Conservation (phyloP, 2,888 invertebrate species). For the Ectemnius lituratus region DNA sequence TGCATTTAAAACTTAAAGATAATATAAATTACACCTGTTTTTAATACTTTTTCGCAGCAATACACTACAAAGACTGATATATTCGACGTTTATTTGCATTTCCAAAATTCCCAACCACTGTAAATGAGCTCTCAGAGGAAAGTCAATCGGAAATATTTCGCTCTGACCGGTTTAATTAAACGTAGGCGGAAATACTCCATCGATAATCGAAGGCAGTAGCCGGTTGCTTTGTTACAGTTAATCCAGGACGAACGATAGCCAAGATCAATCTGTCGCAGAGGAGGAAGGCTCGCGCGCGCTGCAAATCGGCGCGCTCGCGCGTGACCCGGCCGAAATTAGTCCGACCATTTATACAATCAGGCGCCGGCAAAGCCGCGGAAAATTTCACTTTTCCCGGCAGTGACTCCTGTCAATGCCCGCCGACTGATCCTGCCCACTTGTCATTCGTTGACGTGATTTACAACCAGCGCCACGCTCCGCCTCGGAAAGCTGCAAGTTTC, state of each 20-base stretch:
- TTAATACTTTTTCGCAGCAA: too few relatives aligned
- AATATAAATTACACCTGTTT: too few relatives aligned
- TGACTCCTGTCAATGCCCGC: slow-evolving; percentile 25
- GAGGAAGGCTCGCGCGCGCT: slow-evolving; percentile 1
- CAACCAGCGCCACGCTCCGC: slow-evolving; percentile 12
- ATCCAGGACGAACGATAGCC: not conserved
- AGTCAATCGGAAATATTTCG: too few relatives aligned
- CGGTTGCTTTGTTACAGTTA: not conserved
- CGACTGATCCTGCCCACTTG: slow-evolving; percentile 21
- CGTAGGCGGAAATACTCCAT: too few relatives aligned
- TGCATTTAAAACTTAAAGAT: too few relatives aligned
- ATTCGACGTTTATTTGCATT: too few relatives aligned
- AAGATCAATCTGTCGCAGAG: not conserved
- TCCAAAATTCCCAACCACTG: too few relatives aligned
- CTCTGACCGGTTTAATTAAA: too few relatives aligned
- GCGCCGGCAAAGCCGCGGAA: not conserved
- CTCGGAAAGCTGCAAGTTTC: slow-evolving; percentile 26
- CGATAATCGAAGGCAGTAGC: too few relatives aligned
- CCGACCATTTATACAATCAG: slow-evolving; percentile 4
- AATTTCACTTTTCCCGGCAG: slow-evolving; percentile 21
- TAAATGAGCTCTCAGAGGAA: too few relatives aligned
- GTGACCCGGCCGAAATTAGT: slow-evolving; percentile 12
- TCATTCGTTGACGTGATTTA: slow-evolving; percentile 38
- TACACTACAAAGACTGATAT: too few relatives aligned
- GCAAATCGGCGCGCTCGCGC: not conserved